Conservation (phyloP, 2,113 vertebrate species). For the Megaleporinus macrocephalus region DNA sequence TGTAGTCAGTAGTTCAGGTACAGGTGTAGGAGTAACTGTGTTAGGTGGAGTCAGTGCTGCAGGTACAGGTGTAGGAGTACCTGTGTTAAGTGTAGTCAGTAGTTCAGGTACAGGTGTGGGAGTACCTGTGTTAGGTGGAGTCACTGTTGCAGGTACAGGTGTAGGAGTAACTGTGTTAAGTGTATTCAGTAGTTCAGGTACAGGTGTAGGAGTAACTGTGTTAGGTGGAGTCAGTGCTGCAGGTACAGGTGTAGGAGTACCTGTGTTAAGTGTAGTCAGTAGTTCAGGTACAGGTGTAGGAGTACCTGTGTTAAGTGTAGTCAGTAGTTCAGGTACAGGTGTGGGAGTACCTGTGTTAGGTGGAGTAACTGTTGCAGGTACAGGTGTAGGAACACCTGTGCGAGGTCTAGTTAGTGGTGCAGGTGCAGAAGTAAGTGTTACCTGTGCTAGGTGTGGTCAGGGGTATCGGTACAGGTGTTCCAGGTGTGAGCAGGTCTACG, state of each 20-base stretch:
- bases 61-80: not conserved
- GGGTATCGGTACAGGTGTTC: constrained; percentile 38
- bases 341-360: not conserved
- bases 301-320: not conserved
- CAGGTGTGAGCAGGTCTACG: constrained; percentile 54
- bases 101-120: no score
- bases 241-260: not conserved
- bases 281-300: not conserved
- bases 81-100: no score
- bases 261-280: not conserved
- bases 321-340: constrained; percentile 9
- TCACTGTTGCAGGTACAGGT: not conserved
- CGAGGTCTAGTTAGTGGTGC: constrained; percentile 25
- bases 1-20: not conserved
- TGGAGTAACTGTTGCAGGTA: constrained; percentile 5
- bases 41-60: not conserved
- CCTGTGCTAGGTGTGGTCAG: constrained; percentile 14
- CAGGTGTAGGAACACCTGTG: not conserved
- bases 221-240: no score
- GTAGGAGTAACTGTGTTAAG: not conserved
- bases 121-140: no score
- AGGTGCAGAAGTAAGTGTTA: not conserved
- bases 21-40: not conserved
- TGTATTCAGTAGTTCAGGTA: not conserved
- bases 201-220: no score